Conservation (phyloP, 2,797 vertebrate genomes). For the Miichthys miiuy region DNA sequence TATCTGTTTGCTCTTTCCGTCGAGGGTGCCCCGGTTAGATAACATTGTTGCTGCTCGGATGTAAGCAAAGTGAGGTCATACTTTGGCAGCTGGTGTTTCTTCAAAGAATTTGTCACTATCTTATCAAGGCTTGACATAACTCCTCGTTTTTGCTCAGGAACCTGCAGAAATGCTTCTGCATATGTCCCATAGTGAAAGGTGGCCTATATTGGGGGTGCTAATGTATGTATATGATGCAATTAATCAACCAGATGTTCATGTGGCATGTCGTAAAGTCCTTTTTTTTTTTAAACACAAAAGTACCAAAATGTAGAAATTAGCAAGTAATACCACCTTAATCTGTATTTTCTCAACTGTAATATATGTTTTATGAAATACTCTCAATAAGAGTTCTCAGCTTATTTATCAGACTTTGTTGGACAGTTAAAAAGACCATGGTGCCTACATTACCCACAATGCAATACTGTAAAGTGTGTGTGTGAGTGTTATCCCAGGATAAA, state of each 20-base stretch:
- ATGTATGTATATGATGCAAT: background rate
- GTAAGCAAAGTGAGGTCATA: constrained; percentile 28
- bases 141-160: constrained; percentile 17
- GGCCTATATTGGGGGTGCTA: background rate
- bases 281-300: background rate
- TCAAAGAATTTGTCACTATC: constrained; percentile 46
- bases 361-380: constrained; percentile 34
- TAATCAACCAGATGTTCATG: background rate
- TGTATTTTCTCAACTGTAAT: constrained; percentile 35
- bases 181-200: background rate
- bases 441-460: constrained; percentile 6
- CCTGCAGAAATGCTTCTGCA: constrained; percentile 19
- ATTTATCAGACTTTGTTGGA: constrained; percentile 30
- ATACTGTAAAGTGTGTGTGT: background rate
- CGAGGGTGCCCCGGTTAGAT: constrained; percentile 53
- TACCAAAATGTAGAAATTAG: constrained; percentile 3
- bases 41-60: constrained; percentile 33
- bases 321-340: constrained; percentile 9
- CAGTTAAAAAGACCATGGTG: background rate
- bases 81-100: constrained; percentile 30
- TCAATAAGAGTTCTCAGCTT: background rate
- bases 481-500: too few relatives aligned
- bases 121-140: constrained; percentile 35
- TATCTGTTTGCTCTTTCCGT: constrained; percentile 58
- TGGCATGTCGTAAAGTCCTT: background rate